Conservation (phyloP, 2,797 vertebrate species). For the Muscicapa striata region DNA sequence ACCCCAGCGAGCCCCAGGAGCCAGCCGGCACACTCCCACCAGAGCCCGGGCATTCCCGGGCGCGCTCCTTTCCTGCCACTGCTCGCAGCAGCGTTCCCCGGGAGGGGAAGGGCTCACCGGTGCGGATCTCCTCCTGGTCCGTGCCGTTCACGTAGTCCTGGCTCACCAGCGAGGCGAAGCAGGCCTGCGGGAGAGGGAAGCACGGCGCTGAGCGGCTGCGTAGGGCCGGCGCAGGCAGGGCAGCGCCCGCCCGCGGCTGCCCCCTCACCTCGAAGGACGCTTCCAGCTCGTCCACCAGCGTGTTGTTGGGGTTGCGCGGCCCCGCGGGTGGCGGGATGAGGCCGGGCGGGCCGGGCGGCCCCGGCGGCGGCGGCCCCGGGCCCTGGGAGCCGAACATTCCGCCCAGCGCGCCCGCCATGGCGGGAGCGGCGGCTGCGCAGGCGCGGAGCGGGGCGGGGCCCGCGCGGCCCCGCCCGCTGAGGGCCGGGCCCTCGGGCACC, state of each 20-base stretch:
- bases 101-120: constrained; percentile 77
- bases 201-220: not conserved
- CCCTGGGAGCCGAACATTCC: constrained; percentile 88
- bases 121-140: constrained; percentile 97
- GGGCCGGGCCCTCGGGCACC: not conserved
- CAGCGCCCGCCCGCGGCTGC: not conserved
- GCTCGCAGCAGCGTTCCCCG: not conserved
- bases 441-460: no score
- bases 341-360: constrained; percentile 80
- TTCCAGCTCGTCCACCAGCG: constrained; percentile 93
- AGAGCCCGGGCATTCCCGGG: rapidly evolving
- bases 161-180: constrained; percentile 96
- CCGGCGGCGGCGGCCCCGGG: constrained; percentile 64
- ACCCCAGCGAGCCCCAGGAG: rapidly evolving
- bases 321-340: constrained; percentile 80
- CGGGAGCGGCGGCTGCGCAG: not conserved
- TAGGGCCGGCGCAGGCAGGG: rapidly evolving
- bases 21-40: rapidly evolving
- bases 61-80: rapidly evolving
- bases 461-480: not conserved
- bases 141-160: constrained; percentile 98
- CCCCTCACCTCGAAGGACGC: constrained; percentile 90
- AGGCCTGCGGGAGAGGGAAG: constrained; percentile 80
- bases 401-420: constrained; percentile 86
- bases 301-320: constrained; percentile 77